Base-by-base conservation (phyloP, 2,888 invertebrate species). In the Cryptops parisi region DNA sequence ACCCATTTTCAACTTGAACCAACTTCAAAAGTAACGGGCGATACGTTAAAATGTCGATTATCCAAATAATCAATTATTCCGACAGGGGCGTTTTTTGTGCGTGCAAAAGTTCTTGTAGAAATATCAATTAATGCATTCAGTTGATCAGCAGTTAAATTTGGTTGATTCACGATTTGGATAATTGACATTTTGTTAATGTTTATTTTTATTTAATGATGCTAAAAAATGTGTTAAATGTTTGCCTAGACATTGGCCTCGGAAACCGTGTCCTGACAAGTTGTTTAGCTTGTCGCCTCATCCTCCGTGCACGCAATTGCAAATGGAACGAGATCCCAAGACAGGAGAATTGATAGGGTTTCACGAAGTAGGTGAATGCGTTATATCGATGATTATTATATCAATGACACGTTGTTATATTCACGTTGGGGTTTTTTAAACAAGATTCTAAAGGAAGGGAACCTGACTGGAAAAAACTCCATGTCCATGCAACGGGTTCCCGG, bases 281-380 rank as follows among this genome's bases (percentile, higher is more conserved):
- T 63, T 75, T 63, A 61, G 76, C 65, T 69, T 68, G 64, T 73
- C 76, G 50, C 64, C 70, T 19, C 70, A 74, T 15, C 74, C 76
- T 0, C 59, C 72, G 47, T 71, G 73, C 4, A 74, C 76, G 1
- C 74, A 71, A 0, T 63, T 77, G 49, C 62, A 79, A 77, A 79
- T 80, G 2, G 75, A 80, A 58, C 72, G 89, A 61, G 81, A 91
- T 68, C 78, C 78, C 1, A 74, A 79, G 26, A 85, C 82, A 1
- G 89, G 89, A 3, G 74, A 81, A 65, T 78, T 89, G 56, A 70
- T 78, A 4, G 80, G 81, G 58, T 81, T 84, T 56, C 64, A 62
- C 49, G 68, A 68, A 64, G 46, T 46, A 23, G 19, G 24, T 9
- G 9, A 41, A 15, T 41, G 43, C 12, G 12, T 43, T 43, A 15